These are phyloP conservation scores for Aphis gossypii DNA, from an alignment of 1,140 invertebrate species.

Conservation along the genomic window DNA sequence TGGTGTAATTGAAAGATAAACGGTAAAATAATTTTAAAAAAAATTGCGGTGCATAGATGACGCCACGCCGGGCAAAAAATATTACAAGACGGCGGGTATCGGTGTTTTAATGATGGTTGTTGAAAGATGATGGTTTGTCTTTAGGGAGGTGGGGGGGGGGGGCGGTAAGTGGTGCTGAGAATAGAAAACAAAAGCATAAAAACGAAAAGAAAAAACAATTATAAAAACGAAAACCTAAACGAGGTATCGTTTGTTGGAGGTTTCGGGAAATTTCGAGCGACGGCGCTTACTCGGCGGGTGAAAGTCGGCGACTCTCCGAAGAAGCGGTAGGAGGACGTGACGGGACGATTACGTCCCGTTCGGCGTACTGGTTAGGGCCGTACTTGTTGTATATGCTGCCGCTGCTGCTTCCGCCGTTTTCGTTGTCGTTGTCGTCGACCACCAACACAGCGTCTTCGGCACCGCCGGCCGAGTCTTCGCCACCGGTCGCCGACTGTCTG, in stretches of 20 bases:
- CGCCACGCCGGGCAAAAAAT: not conserved
- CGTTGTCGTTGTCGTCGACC: slow-evolving; percentile 38
- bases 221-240: not conserved
- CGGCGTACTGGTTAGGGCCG: slow-evolving; percentile 51
- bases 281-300: slow-evolving; percentile 48
- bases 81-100: not conserved
- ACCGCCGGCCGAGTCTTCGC: not conserved
- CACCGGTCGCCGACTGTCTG: slow-evolving; percentile 11
- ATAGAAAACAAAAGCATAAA: not conserved
- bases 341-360: slow-evolving; percentile 25
- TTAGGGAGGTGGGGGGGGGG: no score
- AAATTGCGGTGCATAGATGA: not conserved
- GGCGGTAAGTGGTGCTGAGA: not conserved
- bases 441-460: slow-evolving; percentile 28
- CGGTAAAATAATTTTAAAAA: not conserved
- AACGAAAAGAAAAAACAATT: not conserved
- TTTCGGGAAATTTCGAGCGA: slow-evolving; percentile 3
- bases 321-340: slow-evolving; percentile 43
- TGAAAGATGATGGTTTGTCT: not conserved
- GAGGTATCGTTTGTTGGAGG: not conserved
- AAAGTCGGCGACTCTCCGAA: slow-evolving; percentile 45
- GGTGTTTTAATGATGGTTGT: not conserved
- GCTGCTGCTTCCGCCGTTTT: not conserved
- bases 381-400: slow-evolving; percentile 41
- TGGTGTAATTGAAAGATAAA: not conserved